Percentiles rank a stretch among this genome's conserved stretches.
Conservation (phyloP, 2,888 invertebrate species). For the Stenodera caucasica region DNA sequence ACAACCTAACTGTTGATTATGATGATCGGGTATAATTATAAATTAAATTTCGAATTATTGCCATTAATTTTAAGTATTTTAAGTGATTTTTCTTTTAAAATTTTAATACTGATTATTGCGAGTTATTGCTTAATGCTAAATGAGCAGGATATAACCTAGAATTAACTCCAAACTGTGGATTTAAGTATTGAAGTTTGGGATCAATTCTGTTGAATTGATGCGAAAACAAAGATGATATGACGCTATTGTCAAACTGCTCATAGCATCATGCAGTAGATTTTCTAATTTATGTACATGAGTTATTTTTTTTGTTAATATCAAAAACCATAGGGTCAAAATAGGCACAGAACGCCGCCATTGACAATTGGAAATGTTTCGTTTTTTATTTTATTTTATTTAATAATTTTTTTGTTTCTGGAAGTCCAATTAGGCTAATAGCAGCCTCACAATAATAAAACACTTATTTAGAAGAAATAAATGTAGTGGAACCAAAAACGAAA, state of each 20-base stretch:
- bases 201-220: not conserved
- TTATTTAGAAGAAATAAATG: conserved; percentile 26
- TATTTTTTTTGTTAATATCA: conserved; percentile 35
- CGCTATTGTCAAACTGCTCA: conserved; percentile 42
- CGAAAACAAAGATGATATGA: conserved; percentile 29
- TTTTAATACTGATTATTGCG: conserved; percentile 60
- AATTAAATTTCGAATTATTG: conserved; percentile 26
- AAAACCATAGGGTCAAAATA: conserved; percentile 43
- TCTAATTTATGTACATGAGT: conserved; percentile 33
- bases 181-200: too few relatives aligned
- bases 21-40: conserved; percentile 9
- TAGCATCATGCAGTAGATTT: conserved; percentile 41
- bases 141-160: conserved; percentile 45
- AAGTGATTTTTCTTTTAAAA: not conserved
- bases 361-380: conserved; percentile 50
- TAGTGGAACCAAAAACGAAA: conserved; percentile 20
- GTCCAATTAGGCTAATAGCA: conserved; percentile 17
- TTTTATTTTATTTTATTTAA: not conserved
- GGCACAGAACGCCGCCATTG: conserved; percentile 51
- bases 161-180: conserved; percentile 13
- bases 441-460: conserved; percentile 25
- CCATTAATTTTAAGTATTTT: not conserved
- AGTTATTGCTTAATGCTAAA: conserved; percentile 59
- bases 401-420: conserved; percentile 16
- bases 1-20: conserved; percentile 38